Evolutionary conservation across 2,888 invertebrate genomes (phyloP).

Genomic region (Ditylenchus weischeri): DNA sequence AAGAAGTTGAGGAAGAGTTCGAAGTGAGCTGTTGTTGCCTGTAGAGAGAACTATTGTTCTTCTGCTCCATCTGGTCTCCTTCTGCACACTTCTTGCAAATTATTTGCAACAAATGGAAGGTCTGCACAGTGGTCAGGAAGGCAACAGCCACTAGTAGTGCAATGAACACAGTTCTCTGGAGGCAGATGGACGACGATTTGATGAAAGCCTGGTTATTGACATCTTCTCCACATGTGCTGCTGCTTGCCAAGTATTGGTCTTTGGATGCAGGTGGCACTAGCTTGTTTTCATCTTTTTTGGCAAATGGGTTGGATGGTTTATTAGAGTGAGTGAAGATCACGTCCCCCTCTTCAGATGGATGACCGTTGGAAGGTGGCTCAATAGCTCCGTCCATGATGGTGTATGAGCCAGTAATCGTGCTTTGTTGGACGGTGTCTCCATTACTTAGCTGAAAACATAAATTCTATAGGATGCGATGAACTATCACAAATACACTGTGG

Average conservation of each 20-base stretch:
- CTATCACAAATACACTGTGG: too few relatives aligned
- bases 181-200: constrained; percentile 4
- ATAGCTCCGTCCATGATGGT: constrained; percentile 32
- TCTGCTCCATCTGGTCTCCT: neutral
- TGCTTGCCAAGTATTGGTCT: neutral
- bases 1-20: too few relatives aligned
- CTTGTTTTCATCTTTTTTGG: too few relatives aligned
- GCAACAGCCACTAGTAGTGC: constrained; percentile 3
- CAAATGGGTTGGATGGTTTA: too few relatives aligned
- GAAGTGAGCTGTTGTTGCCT: too few relatives aligned
- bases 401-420: constrained; percentile 33
- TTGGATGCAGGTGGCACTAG: neutral
- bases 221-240: too few relatives aligned
- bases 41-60: too few relatives aligned
- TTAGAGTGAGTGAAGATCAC: too few relatives aligned
- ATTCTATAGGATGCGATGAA: too few relatives aligned
- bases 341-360: too few relatives aligned
- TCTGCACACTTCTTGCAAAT: constrained; percentile 6
- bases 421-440: constrained; percentile 31
- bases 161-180: neutral
- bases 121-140: neutral
- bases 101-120: neutral
- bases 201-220: neutral
- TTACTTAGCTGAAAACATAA: constrained; percentile 17
- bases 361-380: neutral